Base-by-base conservation (phyloP, 1,140 invertebrate genomes). In the Phymastichus coffea region DNA sequence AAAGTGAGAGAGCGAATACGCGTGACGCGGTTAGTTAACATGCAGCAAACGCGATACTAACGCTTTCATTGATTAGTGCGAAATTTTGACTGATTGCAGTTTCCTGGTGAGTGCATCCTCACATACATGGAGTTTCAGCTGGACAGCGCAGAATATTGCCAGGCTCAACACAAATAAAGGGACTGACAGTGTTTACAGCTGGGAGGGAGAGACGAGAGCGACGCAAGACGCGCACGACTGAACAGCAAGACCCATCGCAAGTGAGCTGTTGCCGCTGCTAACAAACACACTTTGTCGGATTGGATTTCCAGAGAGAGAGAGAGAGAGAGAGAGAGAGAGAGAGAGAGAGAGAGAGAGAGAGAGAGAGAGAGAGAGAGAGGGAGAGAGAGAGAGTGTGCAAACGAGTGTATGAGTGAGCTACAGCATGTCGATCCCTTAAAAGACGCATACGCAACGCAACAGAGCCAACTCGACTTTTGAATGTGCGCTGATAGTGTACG, bases 51-150 rank as follows among this genome's bases (percentile, higher is more conserved):
- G 12, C 6, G 1, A 40, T 40, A 40, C 15, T 12, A 12, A 6
- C 8, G 8, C 37, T 40, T 40, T 8, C 4, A 4, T 40, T 40
- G 10, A 40, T 12, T 15, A n/a, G 4, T 40, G 15, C 6, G 10
- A 25, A 25, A 14, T 28, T 53, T 57, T 64, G 35, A 60, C 51
- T 63, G 68, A 58, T 77, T 81, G 12, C 81, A 87, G 85, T 84
- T 85, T 79, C 81, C 80, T 78, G 80, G 83, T 77, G 82, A 85
- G 80, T 81, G 78, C 73, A 85, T 87, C 82, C 84, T 87, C 84
- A 91, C 90, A 90, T 94, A 92, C 91, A 95, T 94, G 93, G 93
- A 95, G 92, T 95, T 94, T 90, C 89, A 92, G 84, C 88, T 93
- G 87, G 91, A 92, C 85, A 93, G 90, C 83, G 90, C 90, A 85